phyloP scores from a whole-genome alignment of 2,888 invertebrate species.

The Sicus ferrugineus region DNA sequence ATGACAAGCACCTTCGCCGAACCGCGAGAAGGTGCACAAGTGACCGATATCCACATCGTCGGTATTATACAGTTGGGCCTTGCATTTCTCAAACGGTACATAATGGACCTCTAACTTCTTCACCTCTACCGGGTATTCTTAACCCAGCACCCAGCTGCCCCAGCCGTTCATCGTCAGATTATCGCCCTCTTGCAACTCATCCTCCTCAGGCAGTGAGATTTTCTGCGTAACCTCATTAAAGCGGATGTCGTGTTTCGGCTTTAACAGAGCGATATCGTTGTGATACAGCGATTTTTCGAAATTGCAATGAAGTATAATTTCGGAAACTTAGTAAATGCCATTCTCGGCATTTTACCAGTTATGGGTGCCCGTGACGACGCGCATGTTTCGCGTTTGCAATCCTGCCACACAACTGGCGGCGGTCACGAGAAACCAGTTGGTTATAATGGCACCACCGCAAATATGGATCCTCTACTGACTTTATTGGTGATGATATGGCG shows the following conservation, averaged over 20 bases:
- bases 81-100: slow-evolving; percentile 67
- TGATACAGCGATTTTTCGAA: slow-evolving; percentile 59
- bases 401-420: slow-evolving; percentile 61
- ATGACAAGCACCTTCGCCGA: slow-evolving; percentile 67
- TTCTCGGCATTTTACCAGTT: slow-evolving; percentile 49
- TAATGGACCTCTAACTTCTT: slow-evolving; percentile 67
- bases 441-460: too few relatives aligned
- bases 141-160: slow-evolving; percentile 68
- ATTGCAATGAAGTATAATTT: slow-evolving; percentile 53
- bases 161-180: slow-evolving; percentile 69
- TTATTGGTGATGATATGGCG: too few relatives aligned
- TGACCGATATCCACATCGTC: slow-evolving; percentile 68
- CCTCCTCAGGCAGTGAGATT: slow-evolving; percentile 68
- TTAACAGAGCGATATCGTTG: slow-evolving; percentile 76
- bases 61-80: slow-evolving; percentile 52
- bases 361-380: slow-evolving; percentile 57
- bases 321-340: slow-evolving; percentile 50
- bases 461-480: too few relatives aligned
- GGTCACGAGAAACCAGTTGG: too few relatives aligned
- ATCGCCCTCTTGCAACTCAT: slow-evolving; percentile 65
- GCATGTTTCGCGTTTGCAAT: slow-evolving; percentile 47
- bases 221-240: slow-evolving; percentile 68
- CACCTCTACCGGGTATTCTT: slow-evolving; percentile 66
- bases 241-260: slow-evolving; percentile 66
- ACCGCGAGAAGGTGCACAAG: slow-evolving; percentile 67